Conservation (phyloP, 2,888 invertebrate genomes). For the Siphlonurus alternatus region DNA sequence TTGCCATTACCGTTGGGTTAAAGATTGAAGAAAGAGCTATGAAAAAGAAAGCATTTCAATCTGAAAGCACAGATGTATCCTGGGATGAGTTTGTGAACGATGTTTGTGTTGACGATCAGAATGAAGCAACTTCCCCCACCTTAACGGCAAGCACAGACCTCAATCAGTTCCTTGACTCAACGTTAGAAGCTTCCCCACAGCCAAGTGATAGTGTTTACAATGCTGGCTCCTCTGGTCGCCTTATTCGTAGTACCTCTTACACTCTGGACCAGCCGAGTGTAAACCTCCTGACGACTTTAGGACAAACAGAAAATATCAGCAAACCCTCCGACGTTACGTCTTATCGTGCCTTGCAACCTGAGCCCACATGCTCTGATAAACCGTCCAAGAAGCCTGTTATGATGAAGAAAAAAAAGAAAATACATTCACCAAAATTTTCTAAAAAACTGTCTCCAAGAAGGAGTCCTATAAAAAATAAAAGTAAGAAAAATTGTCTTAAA, state of each 20-base stretch:
- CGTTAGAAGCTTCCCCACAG: background rate
- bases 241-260: background rate
- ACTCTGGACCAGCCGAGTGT: background rate
- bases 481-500: too few relatives aligned
- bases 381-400: background rate
- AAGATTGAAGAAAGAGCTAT: constrained; percentile 25
- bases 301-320: background rate
- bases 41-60: background rate
- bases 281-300: background rate
- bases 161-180: background rate
- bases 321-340: background rate
- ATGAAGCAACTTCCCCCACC: background rate
- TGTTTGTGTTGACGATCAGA: background rate
- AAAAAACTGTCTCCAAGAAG: background rate
- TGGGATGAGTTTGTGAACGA: background rate
- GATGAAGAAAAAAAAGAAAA: background rate
- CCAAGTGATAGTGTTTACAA: background rate
- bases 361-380: background rate
- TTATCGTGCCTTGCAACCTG: too few relatives aligned
- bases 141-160: background rate
- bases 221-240: background rate
- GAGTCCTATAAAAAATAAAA: background rate
- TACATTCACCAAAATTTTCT: background rate
- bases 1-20: constrained; percentile 47
- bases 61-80: background rate